Base-by-base conservation (phyloP, 2,113 vertebrate species). In the Microcebus murinus region DNA sequence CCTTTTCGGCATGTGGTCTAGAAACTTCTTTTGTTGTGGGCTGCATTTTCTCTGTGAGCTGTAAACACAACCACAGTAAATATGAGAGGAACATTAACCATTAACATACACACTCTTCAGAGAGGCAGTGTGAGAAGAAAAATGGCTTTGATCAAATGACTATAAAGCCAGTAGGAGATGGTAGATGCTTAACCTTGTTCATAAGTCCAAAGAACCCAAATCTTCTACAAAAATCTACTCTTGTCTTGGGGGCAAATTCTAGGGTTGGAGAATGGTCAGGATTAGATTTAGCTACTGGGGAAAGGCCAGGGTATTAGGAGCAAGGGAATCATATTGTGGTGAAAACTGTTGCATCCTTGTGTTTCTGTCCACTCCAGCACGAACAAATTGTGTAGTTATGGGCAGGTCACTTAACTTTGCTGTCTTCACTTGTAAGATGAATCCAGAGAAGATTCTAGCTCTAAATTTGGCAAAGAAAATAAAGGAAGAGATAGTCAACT, bases 61-160 rank as follows among this genome's bases (percentile, higher is more conserved):
- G 9, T n/a, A 94, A 50, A 79, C 6, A 50, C 52, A 88, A 31
- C 7, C 25, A 77, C 36, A n/a, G 29, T 77, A 90, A 68, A 50
- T 94, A 36, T 67, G 71, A 87, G 81, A 92, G 31, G 61, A 96
- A 86, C 9, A 48, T 57, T 59, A 87, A 45, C 55, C 36, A 31
- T 76, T 61, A 8, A 39, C 17, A 55, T 8, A 61, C 4, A 57
- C 39, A 79, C 10, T 79, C 10, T 79, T 87, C 63, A 70, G 77
- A 89, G 39, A 91, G 39, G 14, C 14, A 42, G 39, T 59, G 0
- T n/a, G 52, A 68, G 39, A 94, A 94, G n/a, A 88, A 96, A 95
- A 91, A 65, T 82, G 67, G 39, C 91, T 95, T 88, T 88, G 77
- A 94, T 77, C 20, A 82, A 91, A 80, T 70, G 87, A 55, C n/a